A percentile compares a stretch with the other conserved stretches of the same genome.
Evolutionary conservation across 2,888 invertebrate genomes (phyloP).

Genomic region (Drosophila peninsularis): DNA sequence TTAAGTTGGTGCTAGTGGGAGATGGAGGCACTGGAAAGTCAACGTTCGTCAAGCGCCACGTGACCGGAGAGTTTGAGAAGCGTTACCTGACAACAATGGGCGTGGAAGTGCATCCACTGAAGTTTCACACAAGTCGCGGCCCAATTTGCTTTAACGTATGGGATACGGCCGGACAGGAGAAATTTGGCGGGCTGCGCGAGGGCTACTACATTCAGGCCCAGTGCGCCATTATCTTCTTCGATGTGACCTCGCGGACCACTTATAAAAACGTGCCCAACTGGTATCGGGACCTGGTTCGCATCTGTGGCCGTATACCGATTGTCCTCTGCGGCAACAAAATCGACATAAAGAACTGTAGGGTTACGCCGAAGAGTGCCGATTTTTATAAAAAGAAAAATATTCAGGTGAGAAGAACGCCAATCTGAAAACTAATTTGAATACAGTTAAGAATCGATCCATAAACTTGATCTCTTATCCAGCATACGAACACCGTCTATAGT

Average conservation of each 20-base stretch:
- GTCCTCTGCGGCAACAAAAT: conserved; percentile 99
- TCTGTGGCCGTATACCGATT: conserved; percentile 99
- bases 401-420: conserved; percentile 87
- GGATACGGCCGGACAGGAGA: conserved; percentile 99
- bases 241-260: conserved; percentile 98
- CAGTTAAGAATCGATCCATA: no score
- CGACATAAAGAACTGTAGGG: conserved; percentile 99
- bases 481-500: no score
- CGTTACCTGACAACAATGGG: conserved; percentile 99
- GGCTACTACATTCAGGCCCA: conserved; percentile 99
- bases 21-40: conserved; percentile 99
- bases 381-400: conserved; percentile 99
- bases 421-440: no score
- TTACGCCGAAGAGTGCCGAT: conserved; percentile 98
- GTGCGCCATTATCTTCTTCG: conserved; percentile 98
- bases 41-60: conserved; percentile 98
- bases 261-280: conserved; percentile 99
- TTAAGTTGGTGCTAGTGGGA: conserved; percentile 97
- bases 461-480: no score
- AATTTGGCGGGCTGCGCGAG: conserved; percentile 98
- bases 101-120: conserved; percentile 98
- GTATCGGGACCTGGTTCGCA: conserved; percentile 98
- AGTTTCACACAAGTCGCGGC: conserved; percentile 98
- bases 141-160: conserved; percentile 98
- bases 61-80: conserved; percentile 99